Conservation (phyloP, 2,113 vertebrate genomes). For the Picathartes gymnocephalus region DNA sequence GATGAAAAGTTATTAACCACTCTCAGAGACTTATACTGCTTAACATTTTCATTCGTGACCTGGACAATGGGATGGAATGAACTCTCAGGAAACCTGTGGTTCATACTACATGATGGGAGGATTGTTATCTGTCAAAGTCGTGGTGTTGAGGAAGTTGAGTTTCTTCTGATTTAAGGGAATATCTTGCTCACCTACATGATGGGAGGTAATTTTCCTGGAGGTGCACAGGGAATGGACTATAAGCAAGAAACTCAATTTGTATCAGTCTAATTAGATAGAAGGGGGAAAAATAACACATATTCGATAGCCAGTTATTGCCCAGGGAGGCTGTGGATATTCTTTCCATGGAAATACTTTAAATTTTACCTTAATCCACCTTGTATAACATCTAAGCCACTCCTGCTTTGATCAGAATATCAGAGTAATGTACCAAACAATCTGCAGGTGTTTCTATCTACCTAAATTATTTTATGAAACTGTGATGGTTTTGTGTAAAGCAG, state of each 20-base stretch:
- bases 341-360: neutral
- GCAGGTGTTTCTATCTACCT: neutral
- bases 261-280: neutral
- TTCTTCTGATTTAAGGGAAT: neutral
- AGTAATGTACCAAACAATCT: neutral
- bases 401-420: neutral
- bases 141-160: neutral
- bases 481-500: neutral
- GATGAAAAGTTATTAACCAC: neutral
- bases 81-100: neutral
- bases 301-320: neutral
- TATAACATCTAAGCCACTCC: neutral
- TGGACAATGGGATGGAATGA: neutral
- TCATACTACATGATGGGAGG: neutral
- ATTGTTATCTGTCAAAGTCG: neutral
- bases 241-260: neutral
- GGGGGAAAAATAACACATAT: neutral
- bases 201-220: neutral
- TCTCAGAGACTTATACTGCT: neutral
- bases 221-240: neutral
- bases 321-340: neutral
- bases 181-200: neutral
- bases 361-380: neutral
- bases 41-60: neutral
- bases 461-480: neutral